Evolutionary conservation across 1,140 invertebrate genomes (phyloP).

Genomic region (Euwallacea fornicatus): DNA sequence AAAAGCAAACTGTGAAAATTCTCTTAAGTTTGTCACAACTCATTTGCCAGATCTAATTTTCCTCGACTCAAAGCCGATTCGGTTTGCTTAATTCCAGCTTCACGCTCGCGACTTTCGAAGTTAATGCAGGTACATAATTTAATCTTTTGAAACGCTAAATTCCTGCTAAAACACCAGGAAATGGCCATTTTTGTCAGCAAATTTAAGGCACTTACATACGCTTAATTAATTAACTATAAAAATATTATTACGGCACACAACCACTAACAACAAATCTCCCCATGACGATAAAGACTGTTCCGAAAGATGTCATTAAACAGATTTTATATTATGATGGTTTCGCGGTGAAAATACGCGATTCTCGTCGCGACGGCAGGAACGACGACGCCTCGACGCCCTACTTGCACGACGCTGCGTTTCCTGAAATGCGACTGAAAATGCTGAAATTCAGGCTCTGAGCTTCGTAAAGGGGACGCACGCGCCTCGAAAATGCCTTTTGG

Average conservation of each 20-base stretch:
- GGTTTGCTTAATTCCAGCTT: constrained; percentile 6
- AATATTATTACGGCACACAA: too few species aligned
- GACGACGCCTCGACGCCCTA: constrained; percentile 4
- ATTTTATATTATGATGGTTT: not conserved
- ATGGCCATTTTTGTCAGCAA: too few species aligned
- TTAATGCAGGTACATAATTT: not conserved
- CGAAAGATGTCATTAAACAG: too few species aligned
- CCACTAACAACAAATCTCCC: too few species aligned
- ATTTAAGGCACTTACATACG: too few species aligned
- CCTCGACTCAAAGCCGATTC: constrained; percentile 3
- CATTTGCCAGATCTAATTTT: constrained; percentile 11
- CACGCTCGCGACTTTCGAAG: not conserved
- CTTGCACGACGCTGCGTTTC: not conserved
- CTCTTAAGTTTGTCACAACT: constrained; percentile 9
- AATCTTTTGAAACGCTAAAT: not conserved
- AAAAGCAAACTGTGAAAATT: constrained; percentile 5
- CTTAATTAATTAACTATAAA: too few species aligned
- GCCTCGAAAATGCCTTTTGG: not conserved
- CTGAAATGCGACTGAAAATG: constrained; percentile 17
- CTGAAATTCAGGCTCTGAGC: not conserved
- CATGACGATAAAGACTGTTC: too few species aligned
- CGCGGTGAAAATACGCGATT: not conserved
- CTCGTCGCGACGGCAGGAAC: not conserved
- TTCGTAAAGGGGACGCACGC: not conserved
- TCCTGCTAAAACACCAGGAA: not conserved